Evolutionary conservation across 2,888 invertebrate genomes (phyloP), one percentile per base, ranked within the genome.

Genomic region (Callyntrura guangdongensis): DNA sequence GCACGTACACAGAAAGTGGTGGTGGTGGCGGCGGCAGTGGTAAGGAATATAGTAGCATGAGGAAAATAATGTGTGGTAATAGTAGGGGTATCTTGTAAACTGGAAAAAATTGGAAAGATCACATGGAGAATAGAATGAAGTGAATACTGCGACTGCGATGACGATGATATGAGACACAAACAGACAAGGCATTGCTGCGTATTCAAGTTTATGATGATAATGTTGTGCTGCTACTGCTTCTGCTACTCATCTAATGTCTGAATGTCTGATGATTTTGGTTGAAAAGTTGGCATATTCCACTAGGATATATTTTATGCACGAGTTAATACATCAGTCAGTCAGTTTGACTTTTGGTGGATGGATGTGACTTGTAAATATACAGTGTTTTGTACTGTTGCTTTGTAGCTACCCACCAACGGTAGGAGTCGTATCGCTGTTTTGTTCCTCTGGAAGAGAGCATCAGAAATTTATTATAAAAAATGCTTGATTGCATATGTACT

Each of bases 281-380:
- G 88, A 72, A 88, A 88, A 88, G 53, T 82, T 88, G 87, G 87
- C 87, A 87, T 64, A 47, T 79, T 81, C 87, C 82, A 67, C 82
- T 45, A 79, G 69, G 87, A 82, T 88, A 88, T 88, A 72, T 88
- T 88, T 82, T 82, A 88, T 88, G 88, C 88, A 88, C 88, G 88
- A 88, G 72, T 88, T 82, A 72, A 72, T 88, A 82, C 88, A 88
- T 88, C 88, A 88, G 82, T 88, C 88, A 86, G 86, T 86, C 86
- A 86, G 77, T 77, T 74, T 61, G 77, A 53, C 72, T 79, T 72
- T 88, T 59, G 45, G 82, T 82, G 88, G 72, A 82, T 82, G 88
- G 59, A 82, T 82, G 82, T 88, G 82, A 47, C 53, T 79, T 88
- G 36, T 36, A 36, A 36, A 36, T 36, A 6, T 36, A 36, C 36